phyloP scores from a whole-genome alignment of 2,888 invertebrate species.

The Chouioia cunea region DNA sequence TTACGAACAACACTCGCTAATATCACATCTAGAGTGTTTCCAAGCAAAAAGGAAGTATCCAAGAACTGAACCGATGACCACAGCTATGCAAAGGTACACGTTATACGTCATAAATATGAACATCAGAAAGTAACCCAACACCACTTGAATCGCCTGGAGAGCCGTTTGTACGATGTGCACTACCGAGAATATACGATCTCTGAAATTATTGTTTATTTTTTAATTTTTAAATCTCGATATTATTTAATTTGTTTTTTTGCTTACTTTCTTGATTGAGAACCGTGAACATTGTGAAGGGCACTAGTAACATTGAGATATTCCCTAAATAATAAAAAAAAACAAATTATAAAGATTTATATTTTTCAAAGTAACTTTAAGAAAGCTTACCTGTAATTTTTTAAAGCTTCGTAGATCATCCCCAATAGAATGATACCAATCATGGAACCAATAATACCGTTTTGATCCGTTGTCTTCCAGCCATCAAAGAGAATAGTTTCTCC shows the following conservation, averaged over 20 bases:
- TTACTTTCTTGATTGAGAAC: conserved; percentile 50
- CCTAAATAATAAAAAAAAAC: conserved; percentile 46
- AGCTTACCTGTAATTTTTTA: conserved; percentile 74
- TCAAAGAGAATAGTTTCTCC: conserved; percentile 70
- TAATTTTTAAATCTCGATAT: not conserved
- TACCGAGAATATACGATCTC: conserved; percentile 60
- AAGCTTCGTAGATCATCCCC: conserved; percentile 76
- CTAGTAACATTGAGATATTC: conserved; percentile 54
- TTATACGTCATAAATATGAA: conserved; percentile 77
- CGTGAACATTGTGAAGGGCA: conserved; percentile 20
- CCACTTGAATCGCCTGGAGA: conserved; percentile 66
- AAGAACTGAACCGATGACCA: conserved; percentile 71
- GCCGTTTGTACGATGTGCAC: conserved; percentile 60
- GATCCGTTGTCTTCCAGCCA: conserved; percentile 68
- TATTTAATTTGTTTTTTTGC: conserved; percentile 11
- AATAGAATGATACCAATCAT: conserved; percentile 74
- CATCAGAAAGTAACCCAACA: conserved; percentile 74
- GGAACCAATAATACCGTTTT: conserved; percentile 72
- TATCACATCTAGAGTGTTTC: conserved; percentile 55
- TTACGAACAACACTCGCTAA: conserved; percentile 59
- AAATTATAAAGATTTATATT: not conserved
- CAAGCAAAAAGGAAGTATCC: conserved; percentile 69
- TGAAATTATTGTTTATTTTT: conserved; percentile 43
- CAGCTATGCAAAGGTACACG: conserved; percentile 72
- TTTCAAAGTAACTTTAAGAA: not conserved